Evolutionary conservation across 2,888 invertebrate genomes (phyloP).

Genomic region (Busseola fusca): DNA sequence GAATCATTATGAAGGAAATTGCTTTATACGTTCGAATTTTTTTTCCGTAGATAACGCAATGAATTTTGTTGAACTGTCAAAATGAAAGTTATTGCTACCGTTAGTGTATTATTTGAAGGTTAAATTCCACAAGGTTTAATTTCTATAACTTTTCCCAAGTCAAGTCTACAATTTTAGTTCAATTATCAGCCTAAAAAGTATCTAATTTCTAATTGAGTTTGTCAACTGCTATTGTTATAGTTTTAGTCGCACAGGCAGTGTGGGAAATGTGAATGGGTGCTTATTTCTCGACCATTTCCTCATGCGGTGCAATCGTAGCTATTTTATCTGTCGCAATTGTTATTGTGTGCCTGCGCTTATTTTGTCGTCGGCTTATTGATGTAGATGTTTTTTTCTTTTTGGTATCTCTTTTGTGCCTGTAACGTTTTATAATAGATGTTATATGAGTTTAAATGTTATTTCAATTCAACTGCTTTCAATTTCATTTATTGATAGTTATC

Average conservation of each 20-base stretch:
- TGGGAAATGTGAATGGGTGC: slow-evolving; percentile 63
- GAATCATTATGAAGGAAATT: no score
- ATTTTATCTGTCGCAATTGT: slow-evolving; percentile 60
- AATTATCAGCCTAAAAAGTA: slow-evolving; percentile 8
- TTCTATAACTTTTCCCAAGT: not conserved
- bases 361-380: slow-evolving; percentile 33
- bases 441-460: not conserved
- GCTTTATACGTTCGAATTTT: no score
- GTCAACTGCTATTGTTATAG: slow-evolving; percentile 49
- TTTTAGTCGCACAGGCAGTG: slow-evolving; percentile 44
- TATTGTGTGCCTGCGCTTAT: slow-evolving; percentile 54
- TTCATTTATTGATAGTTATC: slow-evolving; percentile 2
- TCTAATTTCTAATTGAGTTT: slow-evolving; percentile 19
- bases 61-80: no score
- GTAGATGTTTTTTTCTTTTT: slow-evolving; percentile 1
- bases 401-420: not conserved
- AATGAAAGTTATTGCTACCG: no score
- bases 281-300: slow-evolving; percentile 64
- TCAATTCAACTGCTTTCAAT: not conserved
- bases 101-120: not conserved
- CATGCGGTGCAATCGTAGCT: slow-evolving; percentile 62
- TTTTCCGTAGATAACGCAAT: no score
- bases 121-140: not conserved
- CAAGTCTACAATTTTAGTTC: not conserved
- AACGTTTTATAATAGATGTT: not conserved